Evolutionary conservation across 2,888 invertebrate species (phyloP), one percentile per base, ranked within the genome.

Genomic region (Cephalotes varians): DNA sequence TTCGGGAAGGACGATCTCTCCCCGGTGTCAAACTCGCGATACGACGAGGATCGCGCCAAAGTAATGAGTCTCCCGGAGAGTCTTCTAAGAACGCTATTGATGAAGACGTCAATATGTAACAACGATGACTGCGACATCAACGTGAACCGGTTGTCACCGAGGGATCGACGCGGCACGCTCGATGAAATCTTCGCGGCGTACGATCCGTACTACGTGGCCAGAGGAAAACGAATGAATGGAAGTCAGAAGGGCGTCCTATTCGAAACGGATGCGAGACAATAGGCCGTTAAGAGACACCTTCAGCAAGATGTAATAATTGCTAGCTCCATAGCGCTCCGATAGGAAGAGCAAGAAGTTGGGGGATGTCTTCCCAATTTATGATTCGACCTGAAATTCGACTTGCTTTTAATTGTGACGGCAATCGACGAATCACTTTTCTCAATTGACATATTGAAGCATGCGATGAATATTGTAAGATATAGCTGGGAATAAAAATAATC

Each of bases 131-230:
- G 44, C 25, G 25, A 54, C 2, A n/a, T 21, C 4, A 54, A 56
- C 6, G 12, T 2, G 12, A 67, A 31, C 18, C 67, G 67, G 40
- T 12, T 56, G 28, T 28, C 34, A 49, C 40, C 34, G 18, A 85
- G 87, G 44, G 81, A 88, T 65, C 89, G 87, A 37, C 88, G 91
- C 12, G 87, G 86, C 0, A 40, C 81, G 31, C 69, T 91, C 25
- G 90, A 91, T 6, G 89, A 91, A 15, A 79, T 92, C 3, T 73
- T 91, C 6, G 85, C 86, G 15, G 81, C 84, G 9, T 79, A 85
- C 18, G 91, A 92, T 81, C 91, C 91, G 0, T 92, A 87, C 72
- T 91, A 91, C 37, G 82, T 89, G 0, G 88, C 86, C 6, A 87
- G 92, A 12, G 91, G 91, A 28, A 86, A 86, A 31, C 76, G 81